Evolutionary conservation across 2,113 vertebrate genomes (phyloP).

Genomic region (Aramus guarauna): DNA sequence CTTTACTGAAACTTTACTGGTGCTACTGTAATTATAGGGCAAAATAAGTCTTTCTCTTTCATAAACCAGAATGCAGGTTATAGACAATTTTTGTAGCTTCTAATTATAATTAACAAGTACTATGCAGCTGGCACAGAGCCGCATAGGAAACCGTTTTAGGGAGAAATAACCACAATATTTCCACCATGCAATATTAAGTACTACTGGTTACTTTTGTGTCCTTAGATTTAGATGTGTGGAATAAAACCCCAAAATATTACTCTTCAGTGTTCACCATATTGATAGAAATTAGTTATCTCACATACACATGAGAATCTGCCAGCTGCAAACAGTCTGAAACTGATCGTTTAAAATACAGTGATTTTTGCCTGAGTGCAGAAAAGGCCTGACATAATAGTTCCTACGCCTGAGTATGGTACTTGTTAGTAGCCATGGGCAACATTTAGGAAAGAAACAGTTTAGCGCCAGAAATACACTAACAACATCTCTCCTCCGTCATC

Average conservation of each 20-base stretch:
- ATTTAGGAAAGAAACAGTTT: background rate
- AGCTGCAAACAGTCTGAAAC: background rate
- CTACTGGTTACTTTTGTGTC: background rate
- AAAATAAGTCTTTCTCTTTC: slow-evolving; percentile 43
- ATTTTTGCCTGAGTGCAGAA: background rate
- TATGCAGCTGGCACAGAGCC: background rate
- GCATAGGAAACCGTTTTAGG: background rate
- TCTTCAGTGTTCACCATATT: background rate
- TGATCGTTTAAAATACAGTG: background rate
- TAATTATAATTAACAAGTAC: slow-evolving; percentile 12
- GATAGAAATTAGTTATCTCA: background rate
- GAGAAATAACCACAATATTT: background rate
- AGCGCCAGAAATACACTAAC: background rate
- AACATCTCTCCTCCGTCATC: background rate
- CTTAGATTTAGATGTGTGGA: background rate
- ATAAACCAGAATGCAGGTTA: slow-evolving; percentile 40
- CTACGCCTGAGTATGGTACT: background rate
- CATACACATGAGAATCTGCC: background rate
- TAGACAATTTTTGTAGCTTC: background rate
- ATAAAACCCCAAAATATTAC: background rate
- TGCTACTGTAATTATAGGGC: background rate
- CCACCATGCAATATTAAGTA: background rate
- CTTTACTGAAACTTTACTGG: background rate
- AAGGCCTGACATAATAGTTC: background rate
- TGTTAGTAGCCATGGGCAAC: background rate